Evolutionary conservation across 2,113 vertebrate species (phyloP), one percentile per base, ranked within the genome.

Genomic region (Channa maculata): DNA sequence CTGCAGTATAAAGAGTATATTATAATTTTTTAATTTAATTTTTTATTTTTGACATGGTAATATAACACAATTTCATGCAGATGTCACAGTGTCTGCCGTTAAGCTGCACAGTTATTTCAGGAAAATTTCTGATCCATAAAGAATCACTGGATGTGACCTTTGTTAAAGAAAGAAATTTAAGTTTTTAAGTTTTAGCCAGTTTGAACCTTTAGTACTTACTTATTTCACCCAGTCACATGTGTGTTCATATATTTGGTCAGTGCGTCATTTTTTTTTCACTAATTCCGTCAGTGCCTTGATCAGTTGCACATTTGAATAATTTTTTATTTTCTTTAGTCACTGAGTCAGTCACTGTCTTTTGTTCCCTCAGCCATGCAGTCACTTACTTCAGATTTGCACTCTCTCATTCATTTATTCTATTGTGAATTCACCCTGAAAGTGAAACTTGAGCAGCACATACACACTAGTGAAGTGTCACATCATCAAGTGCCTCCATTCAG

Each of bases 91-190:
- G 24, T 24, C 24, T 24, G 24, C 24, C 1, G 24, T 24, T 24
- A 24, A 24, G 24, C 24, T 24, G 24, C 24, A 24, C 24, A 24
- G 24, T 24, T 24, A 24, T 24, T 58, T 39, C 6, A 13, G 24
- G 43, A 44, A 11, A 43, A 13, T 49, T 51, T 44, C 6, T 65
- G 62, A 65, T 58, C 37, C 62, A 50, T 9, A 13, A 74, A 34
- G 36, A 43, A 12, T 12, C 4, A 6, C 65, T 33, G 36, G 46
- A 43, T 3, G 0, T 39, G 41, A 72, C 49, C 14, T 64, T 39
- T 41, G 46, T 24, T 8, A 38, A 46, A 13, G 12, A 14, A 39
- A 33, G 63, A 46, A 14, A 13, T 53, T 24, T 0, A 2, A 33
- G 9, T 39, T 37, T 4, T 3, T 48, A 49, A 33, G 36, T 59